Percentiles rank a stretch among this genome's conserved stretches.
Conservation (phyloP, 2,888 invertebrate genomes). For the Acleris sparsana region DNA sequence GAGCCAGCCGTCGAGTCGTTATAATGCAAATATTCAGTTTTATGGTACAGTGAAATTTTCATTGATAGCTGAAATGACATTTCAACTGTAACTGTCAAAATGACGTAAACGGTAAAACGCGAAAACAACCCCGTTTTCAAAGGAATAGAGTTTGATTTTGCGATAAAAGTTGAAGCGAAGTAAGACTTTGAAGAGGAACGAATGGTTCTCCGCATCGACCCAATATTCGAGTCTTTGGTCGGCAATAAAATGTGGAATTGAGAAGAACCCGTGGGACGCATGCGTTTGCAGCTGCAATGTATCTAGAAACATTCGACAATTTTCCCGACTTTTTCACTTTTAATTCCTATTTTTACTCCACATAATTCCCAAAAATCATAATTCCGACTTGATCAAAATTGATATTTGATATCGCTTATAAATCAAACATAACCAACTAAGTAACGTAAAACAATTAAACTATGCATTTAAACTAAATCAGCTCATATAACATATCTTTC, state of each 20-base stretch:
- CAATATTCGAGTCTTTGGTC: constrained; percentile 26
- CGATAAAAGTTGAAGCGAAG: background rate
- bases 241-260: constrained; percentile 20
- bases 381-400: too few species aligned
- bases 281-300: constrained; percentile 5
- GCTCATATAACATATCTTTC: too few species aligned
- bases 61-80: constrained; percentile 33
- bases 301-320: background rate
- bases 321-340: background rate
- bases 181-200: background rate
- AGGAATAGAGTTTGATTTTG: background rate
- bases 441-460: too few species aligned
- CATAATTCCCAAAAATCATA: too few species aligned
- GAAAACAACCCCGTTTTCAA: background rate
- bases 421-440: too few species aligned
- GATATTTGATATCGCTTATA: too few species aligned
- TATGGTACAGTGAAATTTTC: constrained; percentile 27
- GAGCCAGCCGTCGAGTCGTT: background rate
- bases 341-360: too few species aligned
- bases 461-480: too few species aligned
- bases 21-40: constrained; percentile 22
- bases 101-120: background rate
- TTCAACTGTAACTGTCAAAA: background rate
- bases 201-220: constrained; percentile 1
- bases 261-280: constrained; percentile 5